These are phyloP conservation scores for Cromileptes altivelis DNA, from an alignment of 2,113 vertebrate species.

Conservation along the genomic window DNA sequence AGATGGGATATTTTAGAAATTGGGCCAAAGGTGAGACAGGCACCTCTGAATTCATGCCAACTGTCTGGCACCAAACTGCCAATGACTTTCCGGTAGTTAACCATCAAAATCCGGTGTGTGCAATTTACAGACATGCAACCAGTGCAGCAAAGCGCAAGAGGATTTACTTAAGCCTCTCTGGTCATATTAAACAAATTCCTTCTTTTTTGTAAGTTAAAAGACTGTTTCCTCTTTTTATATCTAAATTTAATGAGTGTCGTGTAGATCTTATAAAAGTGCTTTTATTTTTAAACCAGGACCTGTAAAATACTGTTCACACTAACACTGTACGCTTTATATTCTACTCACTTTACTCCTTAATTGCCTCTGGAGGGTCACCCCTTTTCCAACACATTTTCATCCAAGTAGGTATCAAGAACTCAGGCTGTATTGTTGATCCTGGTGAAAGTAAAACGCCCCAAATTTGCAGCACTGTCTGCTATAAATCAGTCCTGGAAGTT, in stretches of 20 bases:
- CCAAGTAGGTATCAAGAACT: conserved; percentile 17
- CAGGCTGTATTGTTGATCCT: conserved; percentile 16
- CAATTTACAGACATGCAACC: conserved; percentile 27
- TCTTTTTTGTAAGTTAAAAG: conserved; percentile 22
- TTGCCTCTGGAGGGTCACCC: conserved; percentile 41
- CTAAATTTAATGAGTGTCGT: conserved; percentile 20
- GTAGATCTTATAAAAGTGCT: conserved; percentile 42
- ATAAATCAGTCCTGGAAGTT: conserved; percentile 1
- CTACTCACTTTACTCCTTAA: conserved; percentile 18
- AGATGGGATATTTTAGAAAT: conserved; percentile 46
- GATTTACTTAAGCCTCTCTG: conserved; percentile 15
- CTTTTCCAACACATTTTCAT: conserved; percentile 39
- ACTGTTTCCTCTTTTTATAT: conserved; percentile 22
- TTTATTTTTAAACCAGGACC: conserved; percentile 51
- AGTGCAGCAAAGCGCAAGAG: conserved; percentile 2
- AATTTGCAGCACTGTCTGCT: conserved; percentile 12
- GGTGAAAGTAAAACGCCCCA: conserved; percentile 8
- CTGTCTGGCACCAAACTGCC: conserved; percentile 50
- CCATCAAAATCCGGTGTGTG: conserved; percentile 11
- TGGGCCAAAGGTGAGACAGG: conserved; percentile 44
- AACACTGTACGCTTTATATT: conserved; percentile 15
- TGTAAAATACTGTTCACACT: conserved; percentile 33
- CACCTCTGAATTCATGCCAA: conserved; percentile 38
- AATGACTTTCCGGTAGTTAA: conserved; percentile 34
- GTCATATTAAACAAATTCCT: conserved; percentile 6